Percentiles rank a stretch among this genome's conserved stretches.
Conservation (phyloP, 2,113 vertebrate species). For the Tiliqua scincoides region DNA sequence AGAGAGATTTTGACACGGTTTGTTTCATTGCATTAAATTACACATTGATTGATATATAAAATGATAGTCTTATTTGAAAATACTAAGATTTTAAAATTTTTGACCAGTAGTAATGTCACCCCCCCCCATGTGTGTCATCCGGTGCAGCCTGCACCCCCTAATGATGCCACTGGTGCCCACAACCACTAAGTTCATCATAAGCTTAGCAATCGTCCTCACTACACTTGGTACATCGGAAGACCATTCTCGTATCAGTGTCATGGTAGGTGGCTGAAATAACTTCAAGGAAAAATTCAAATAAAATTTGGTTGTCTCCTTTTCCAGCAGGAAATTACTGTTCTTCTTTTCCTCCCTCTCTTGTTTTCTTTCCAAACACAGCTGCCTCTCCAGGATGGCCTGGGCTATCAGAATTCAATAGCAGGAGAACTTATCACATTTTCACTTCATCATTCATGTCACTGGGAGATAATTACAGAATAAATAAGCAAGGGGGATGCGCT, state of each 20-base stretch:
- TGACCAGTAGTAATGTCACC: too few relatives aligned
- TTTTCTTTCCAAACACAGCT: background rate
- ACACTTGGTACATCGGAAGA: background rate
- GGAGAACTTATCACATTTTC: constrained; percentile 34
- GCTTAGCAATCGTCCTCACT: background rate
- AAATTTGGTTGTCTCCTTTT: background rate
- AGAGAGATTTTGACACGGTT: too few relatives aligned
- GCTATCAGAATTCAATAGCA: constrained; percentile 29
- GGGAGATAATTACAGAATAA: constrained; percentile 47
- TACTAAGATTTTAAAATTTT: too few relatives aligned
- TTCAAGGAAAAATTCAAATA: constrained; percentile 9
- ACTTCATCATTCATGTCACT: constrained; percentile 39
- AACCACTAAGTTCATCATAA: background rate
- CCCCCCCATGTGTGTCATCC: too few relatives aligned
- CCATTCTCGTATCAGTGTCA: background rate
- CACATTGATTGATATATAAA: too few relatives aligned
- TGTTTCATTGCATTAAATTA: too few relatives aligned
- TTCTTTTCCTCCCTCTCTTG: background rate
- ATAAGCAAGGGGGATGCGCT: constrained; percentile 35
- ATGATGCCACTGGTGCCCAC: too few relatives aligned
- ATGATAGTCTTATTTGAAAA: too few relatives aligned
- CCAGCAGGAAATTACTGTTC: constrained; percentile 30
- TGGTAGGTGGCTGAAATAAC: background rate
- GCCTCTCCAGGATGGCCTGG: background rate
- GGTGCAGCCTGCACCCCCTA: too few relatives aligned